Evolutionary conservation across 2,888 invertebrate genomes (phyloP), one percentile per base, ranked within the genome.

Genomic region (Keiferia lycopersicella): DNA sequence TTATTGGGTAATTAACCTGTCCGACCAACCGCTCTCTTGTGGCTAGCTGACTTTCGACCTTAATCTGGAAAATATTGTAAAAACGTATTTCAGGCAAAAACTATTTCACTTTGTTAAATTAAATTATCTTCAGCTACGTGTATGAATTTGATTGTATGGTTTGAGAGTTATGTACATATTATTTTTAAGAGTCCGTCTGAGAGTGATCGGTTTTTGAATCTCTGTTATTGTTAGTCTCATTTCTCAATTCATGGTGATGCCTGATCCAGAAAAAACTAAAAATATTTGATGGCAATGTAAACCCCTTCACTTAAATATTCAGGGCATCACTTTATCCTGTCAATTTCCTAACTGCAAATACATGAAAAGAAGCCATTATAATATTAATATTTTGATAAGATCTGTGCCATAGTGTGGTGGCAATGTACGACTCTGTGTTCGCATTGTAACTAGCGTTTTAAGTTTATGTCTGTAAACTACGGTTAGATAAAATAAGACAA

Each of bases 331-430:
- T 63, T 66, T 64, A 64, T 66, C 65, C 66, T 61, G 63, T 64
- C 66, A 70, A 73, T 72, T 71, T 70, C 66, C 73, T 48, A 75
- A 75, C 73, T 73, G 67, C 75, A 63, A 69, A 73, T 71, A 75
- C 74, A 74, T 78, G 70, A 72, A 74, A 78, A 84, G 75, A 78
- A 79, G 77, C 82, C 79, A 77, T 83, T 80, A 79, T 83, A 77
- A 81, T 80, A 77, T 73, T 76, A 78, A 78, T 78, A 75, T 77
- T 77, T 75, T 74, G 76, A 74, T 78, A 83, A 90, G 90, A 91
- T 90, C 89, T 90, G 91, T 91, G 91, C 91, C 91, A 91, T 91
- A 91, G 76, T 71, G 80, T 83, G 84, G 80, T 88, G 89, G 90
- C 89, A 87, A 81, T 83, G 82, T 83, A 83, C 78, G 81, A 82